A percentile compares a stretch with the other conserved stretches of the same genome.
Conservation (phyloP, 2,888 invertebrate genomes). For the Girardia tigrina region DNA sequence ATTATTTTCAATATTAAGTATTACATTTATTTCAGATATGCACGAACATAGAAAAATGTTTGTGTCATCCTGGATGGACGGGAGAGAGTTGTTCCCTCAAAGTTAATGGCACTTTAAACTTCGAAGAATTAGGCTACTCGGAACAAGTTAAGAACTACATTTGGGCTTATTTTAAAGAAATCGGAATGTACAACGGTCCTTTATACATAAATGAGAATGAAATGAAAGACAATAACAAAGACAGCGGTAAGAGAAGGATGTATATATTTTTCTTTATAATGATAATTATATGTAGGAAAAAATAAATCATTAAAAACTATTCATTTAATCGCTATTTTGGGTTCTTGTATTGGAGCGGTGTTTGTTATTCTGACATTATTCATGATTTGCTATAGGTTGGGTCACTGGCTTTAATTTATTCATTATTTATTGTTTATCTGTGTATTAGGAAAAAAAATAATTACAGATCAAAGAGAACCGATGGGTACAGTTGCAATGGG, state of each 20-base stretch:
- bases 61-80: slow-evolving; percentile 36
- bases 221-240: not conserved
- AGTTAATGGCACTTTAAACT: not conserved
- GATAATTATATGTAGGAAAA: too few relatives aligned
- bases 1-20: too few relatives aligned
- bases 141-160: slow-evolving; percentile 24
- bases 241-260: not conserved
- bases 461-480: slow-evolving; percentile 5
- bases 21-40: not conserved
- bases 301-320: slow-evolving; percentile 27
- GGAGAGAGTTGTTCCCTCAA: slow-evolving; percentile 26
- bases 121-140: not conserved
- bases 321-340: slow-evolving; percentile 26
- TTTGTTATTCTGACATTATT: slow-evolving; percentile 24
- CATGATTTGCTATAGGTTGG: slow-evolving; percentile 32
- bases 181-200: slow-evolving; percentile 4
- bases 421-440: not conserved
- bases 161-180: slow-evolving; percentile 26
- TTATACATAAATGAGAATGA: not conserved
- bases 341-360: slow-evolving; percentile 17
- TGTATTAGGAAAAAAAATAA: not conserved
- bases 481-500: not conserved
- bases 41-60: slow-evolving; percentile 31
- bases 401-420: not conserved
- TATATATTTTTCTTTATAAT: not conserved